phyloP scores from a whole-genome alignment of 1,140 invertebrate species.

The Mylabris phalerata region DNA sequence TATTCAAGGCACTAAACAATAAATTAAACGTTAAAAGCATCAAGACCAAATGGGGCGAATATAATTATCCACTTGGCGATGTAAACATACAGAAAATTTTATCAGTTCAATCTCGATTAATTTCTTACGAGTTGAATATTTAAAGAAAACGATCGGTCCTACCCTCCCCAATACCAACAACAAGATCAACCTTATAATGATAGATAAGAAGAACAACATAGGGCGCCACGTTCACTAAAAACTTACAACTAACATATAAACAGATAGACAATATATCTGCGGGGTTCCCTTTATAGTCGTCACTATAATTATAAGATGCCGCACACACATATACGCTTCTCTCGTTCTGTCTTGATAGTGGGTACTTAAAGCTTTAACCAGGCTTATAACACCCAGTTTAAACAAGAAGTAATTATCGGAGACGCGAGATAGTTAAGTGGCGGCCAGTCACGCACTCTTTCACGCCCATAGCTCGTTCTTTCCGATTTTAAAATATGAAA shows the following conservation, averaged over 20 bases:
- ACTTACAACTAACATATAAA: neutral
- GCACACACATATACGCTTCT: neutral
- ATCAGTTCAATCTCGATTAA: conserved; percentile 11
- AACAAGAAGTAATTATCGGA: conserved; percentile 11
- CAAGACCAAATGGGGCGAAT: neutral
- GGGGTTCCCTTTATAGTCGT: neutral
- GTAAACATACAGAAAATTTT: conserved; percentile 10
- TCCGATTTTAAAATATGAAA: too few relatives aligned
- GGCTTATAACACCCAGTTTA: conserved; percentile 15
- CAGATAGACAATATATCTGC: neutral
- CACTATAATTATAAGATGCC: conserved; percentile 8
- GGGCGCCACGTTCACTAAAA: conserved; percentile 1
- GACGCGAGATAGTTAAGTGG: conserved; percentile 12
- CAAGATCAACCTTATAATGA: neutral
- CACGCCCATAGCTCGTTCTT: neutral
- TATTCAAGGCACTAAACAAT: too few relatives aligned
- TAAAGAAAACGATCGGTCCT: too few relatives aligned
- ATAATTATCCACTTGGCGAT: conserved; percentile 17
- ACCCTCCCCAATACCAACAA: neutral
- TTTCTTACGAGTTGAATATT: neutral
- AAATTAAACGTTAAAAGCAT: too few relatives aligned
- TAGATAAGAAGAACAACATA: neutral
- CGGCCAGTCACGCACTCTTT: conserved; percentile 14
- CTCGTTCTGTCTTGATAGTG: neutral
- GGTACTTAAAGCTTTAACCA: conserved; percentile 1